Base-by-base conservation (phyloP, 2,888 invertebrate genomes). In the Candidula unifasciata region DNA sequence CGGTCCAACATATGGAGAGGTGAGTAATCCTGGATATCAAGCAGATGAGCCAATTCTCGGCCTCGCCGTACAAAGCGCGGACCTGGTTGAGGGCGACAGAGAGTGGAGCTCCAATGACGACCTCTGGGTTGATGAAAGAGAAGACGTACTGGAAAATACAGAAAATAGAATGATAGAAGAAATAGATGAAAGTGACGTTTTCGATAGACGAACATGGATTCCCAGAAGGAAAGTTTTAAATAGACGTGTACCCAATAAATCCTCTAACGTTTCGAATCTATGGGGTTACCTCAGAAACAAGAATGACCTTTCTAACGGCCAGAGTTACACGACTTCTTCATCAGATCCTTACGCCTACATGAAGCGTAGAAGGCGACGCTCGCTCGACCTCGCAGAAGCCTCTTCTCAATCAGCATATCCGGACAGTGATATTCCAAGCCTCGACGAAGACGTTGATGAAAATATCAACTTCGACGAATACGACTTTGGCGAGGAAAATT, bases 21-120 rank as follows among this genome's bases (percentile, higher is more conserved):
- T 35, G 33, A 35, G 57, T 24, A 68, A 18, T n/a, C 1, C 57
- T n/a, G 79, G 80, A 6, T 86, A 83, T 83, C 86, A 78, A 79
- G 86, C 60, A 69, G 87, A 80, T 77, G 86, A 85, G 54, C 85
- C 86, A n/a, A 37, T 77, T 10, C 37, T 83, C 30, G 78, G 77
- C 3, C 57, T 52, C 16, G 35, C 33, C 8, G 21, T 64, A 33
- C 69, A 69, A 18, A 35, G 69, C 37, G 33, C 73, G 27, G 69
- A 78, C 21, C 57, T 83, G 8, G n/a, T 83, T 2, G 54, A 68
- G 44, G 78, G 35, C 10, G 57, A 52, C 33, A 24, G 18, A 30
- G 60, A 37, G 6, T 37, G 8, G 37, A 24, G n/a, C 27, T 16
- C 66, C 13, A 81, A 76, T n/a, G 81, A 78, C 73, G 80, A 76